These are phyloP conservation scores for Fulmarus glacialis DNA, from an alignment of 2,113 vertebrate genomes.

Conservation along the genomic window DNA sequence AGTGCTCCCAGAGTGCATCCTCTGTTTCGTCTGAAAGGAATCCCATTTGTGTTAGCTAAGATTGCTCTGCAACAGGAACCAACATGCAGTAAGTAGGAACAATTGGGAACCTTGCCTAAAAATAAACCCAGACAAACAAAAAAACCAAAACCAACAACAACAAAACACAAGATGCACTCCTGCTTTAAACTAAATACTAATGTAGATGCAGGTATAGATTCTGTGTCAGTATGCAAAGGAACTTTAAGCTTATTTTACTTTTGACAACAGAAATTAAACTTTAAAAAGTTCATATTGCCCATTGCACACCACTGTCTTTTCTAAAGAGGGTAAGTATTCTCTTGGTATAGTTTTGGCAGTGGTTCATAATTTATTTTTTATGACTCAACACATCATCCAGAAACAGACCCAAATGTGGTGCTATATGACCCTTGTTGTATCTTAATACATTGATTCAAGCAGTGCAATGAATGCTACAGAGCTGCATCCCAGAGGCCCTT, in stretches of 20 bases:
- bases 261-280: background rate
- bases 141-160: fast-evolving
- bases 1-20: background rate
- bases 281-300: background rate
- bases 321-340: background rate
- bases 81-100: background rate
- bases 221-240: background rate
- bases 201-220: background rate
- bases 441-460: background rate
- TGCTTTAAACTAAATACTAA: background rate
- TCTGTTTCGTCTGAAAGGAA: background rate
- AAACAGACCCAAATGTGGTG: background rate
- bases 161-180: background rate
- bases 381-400: background rate
- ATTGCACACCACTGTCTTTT: background rate
- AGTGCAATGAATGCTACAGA: background rate
- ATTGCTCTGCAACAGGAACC: background rate
- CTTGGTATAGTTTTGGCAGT: background rate
- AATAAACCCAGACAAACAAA: background rate
- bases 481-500: background rate
- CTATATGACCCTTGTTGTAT: background rate
- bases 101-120: background rate
- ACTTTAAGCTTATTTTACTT: background rate
- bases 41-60: background rate
- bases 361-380: background rate